A percentile compares a stretch with the other conserved stretches of the same genome.
Conservation (phyloP, 2,797 vertebrate species). For the Myoxocephalus aenaeus region DNA sequence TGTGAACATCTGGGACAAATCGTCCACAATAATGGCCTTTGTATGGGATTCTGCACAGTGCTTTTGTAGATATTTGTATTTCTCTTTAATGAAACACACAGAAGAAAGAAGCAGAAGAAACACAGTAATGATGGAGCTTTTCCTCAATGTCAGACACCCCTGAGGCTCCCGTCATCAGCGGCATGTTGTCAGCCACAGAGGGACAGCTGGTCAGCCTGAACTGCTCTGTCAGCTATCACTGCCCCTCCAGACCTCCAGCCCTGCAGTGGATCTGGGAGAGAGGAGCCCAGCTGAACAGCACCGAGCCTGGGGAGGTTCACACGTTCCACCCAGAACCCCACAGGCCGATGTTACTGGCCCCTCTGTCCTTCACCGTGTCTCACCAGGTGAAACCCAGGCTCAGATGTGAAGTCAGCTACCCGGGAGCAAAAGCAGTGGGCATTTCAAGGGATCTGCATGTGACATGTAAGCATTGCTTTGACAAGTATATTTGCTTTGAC, state of each 20-base stretch:
- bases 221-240: slow-evolving; percentile 80
- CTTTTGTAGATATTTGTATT: background rate
- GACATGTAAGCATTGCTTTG: slow-evolving; percentile 76
- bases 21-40: background rate
- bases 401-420: slow-evolving; percentile 77
- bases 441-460: slow-evolving; percentile 74
- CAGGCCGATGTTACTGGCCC: slow-evolving; percentile 59
- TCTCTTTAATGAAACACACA: background rate
- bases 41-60: background rate
- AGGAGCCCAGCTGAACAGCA: slow-evolving; percentile 58
- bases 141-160: slow-evolving; percentile 70
- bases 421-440: slow-evolving; percentile 47
- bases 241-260: slow-evolving; percentile 76
- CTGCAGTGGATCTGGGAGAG: slow-evolving; percentile 81
- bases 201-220: slow-evolving; percentile 82
- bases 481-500: background rate
- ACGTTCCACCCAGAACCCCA: slow-evolving; percentile 42
- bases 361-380: slow-evolving; percentile 78
- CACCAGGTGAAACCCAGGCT: slow-evolving; percentile 76
- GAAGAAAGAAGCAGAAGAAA: background rate
- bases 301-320: slow-evolving; percentile 20
- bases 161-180: slow-evolving; percentile 76
- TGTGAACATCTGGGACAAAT: background rate
- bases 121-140: background rate
- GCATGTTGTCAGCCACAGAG: slow-evolving; percentile 69